phyloP scores from a whole-genome alignment of 53 echinoderm and acorn worm genomes.

The Echinarachnius parma region DNA sequence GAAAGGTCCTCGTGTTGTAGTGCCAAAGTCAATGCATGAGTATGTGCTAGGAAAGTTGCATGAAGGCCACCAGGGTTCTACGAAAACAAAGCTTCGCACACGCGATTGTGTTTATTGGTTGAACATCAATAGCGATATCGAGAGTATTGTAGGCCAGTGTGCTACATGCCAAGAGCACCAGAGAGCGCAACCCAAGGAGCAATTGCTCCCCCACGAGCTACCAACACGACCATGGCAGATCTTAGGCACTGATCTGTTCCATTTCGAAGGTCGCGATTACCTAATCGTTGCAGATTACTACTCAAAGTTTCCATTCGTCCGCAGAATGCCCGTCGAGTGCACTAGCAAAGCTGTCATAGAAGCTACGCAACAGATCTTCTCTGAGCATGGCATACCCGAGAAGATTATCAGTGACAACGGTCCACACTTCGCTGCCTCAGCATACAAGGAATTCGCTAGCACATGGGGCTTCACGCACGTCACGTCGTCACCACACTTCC shows the following conservation, averaged over 20 bases:
- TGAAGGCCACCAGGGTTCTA: conserved; percentile 44
- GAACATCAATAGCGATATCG: conserved; percentile 55
- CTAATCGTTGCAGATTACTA: no score
- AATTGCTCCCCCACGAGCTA: no score
- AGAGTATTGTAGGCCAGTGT: conserved; percentile 44
- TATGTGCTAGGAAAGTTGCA: conserved; percentile 45
- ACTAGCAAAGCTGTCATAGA: conserved; percentile 48
- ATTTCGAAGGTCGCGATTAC: no score
- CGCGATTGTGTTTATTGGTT: conserved; percentile 10
- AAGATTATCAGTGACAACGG: conserved; percentile 64
- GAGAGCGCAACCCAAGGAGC: no score
- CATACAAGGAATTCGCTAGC: conserved; percentile 55
- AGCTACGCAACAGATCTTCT: conserved; percentile 39
- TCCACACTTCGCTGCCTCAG: conserved; percentile 43
- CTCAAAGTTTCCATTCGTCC: no score
- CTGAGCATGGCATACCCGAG: conserved; percentile 61
- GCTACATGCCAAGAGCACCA: conserved; percentile 44
- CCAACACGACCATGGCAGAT: no score
- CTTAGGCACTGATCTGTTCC: no score
- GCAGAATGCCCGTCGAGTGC: no score
- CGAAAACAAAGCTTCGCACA: conserved; percentile 41
- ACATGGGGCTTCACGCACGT: conserved; percentile 65
- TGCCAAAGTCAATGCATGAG: conserved; percentile 16
- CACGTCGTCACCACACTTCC: conserved; percentile 62
- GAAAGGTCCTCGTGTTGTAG: conserved; percentile 43